Conservation (phyloP, 64 coral and sea anemone genomes). For the Trachythela sp. region DNA sequence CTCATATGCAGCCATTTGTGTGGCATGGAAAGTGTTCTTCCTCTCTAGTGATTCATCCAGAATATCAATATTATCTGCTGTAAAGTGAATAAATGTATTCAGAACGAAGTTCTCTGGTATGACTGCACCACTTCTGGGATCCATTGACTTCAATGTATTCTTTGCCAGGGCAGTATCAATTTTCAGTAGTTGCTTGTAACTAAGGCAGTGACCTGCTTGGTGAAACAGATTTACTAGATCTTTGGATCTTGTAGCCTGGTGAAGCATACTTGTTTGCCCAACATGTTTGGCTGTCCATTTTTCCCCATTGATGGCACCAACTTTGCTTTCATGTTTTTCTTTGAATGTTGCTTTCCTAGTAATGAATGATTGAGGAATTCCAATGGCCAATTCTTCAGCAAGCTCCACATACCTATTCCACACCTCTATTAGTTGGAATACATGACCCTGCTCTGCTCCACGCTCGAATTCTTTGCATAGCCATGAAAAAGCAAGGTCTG, state of each 20-base stretch:
- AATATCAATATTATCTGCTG: constrained; percentile 62
- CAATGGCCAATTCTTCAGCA: constrained; percentile 27
- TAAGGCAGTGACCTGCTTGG: too few species aligned
- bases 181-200: background rate
- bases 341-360: too few species aligned
- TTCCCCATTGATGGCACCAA: too few species aligned
- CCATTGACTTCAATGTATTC: constrained; percentile 33
- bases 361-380: constrained; percentile 51
- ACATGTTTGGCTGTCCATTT: too few species aligned
- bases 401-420: constrained; percentile 37
- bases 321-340: too few species aligned
- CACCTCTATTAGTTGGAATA: too few species aligned
- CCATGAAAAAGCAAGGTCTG: background rate
- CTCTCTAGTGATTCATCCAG: constrained; percentile 45
- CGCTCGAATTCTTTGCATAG: background rate
- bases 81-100: constrained; percentile 31
- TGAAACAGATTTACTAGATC: background rate
- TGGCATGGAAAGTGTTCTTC: constrained; percentile 70
- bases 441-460: constrained; percentile 27
- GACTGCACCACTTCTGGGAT: constrained; percentile 25
- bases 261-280: too few species aligned
- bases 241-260: too few species aligned
- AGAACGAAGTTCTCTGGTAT: background rate
- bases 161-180: constrained; percentile 40
- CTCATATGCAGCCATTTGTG: constrained; percentile 60